phyloP scores from a whole-genome alignment of 2,113 vertebrate species.

The Motacilla tschutschensis region DNA sequence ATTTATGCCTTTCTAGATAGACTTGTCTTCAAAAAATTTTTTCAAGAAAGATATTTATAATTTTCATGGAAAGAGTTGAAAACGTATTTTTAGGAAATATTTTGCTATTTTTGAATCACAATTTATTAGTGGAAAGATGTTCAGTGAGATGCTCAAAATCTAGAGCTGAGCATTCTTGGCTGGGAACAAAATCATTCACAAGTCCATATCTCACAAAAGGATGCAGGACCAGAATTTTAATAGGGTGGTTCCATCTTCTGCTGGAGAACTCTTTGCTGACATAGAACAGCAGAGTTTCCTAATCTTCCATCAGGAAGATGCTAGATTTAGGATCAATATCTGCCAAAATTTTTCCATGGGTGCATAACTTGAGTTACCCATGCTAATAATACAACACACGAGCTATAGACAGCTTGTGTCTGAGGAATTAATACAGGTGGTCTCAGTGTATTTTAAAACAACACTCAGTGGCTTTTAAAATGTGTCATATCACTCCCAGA shows the following conservation, averaged over 20 bases:
- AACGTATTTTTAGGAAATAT: not conserved
- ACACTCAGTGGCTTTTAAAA: not conserved
- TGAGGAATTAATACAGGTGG: not conserved
- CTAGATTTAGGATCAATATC: not conserved
- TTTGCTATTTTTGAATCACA: not conserved
- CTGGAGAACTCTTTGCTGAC: not conserved
- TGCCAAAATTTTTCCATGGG: not conserved
- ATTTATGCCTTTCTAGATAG: not conserved
- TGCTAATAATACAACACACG: fast-evolving
- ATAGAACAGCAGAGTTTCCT: not conserved
- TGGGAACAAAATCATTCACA: not conserved
- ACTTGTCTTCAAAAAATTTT: not conserved
- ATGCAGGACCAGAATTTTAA: not conserved
- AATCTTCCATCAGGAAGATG: not conserved
- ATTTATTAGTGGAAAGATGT: not conserved
- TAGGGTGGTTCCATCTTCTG: not conserved
- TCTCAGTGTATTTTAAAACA: not conserved
- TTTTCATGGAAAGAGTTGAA: not conserved
- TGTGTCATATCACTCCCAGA: not conserved
- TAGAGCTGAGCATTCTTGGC: not conserved
- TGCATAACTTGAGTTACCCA: not conserved
- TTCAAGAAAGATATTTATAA: not conserved
- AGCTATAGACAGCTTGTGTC: not conserved
- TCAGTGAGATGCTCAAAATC: not conserved
- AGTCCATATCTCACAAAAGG: not conserved